Evolutionary conservation across 2,797 vertebrate species (phyloP).

Genomic region (Xiphophorus birchmanni): DNA sequence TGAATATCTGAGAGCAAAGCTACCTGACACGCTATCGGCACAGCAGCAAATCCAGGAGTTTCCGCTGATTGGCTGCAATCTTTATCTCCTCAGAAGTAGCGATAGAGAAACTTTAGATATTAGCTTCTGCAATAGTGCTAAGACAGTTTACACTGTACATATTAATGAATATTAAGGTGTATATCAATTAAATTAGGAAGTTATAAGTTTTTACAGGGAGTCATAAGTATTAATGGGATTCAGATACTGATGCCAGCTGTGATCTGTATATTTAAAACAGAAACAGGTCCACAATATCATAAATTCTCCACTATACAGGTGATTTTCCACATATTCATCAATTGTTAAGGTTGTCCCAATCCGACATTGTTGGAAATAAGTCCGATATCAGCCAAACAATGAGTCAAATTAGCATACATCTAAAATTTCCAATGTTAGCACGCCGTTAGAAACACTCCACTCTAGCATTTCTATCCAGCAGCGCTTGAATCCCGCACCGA

Average conservation of each 20-base stretch:
- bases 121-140: neutral
- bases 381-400: no score
- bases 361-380: no score
- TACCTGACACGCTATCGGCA: neutral
- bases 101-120: neutral
- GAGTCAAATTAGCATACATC: no score
- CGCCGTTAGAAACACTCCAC: no score
- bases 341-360: no score
- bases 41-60: neutral
- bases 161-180: neutral
- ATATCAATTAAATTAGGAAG: neutral
- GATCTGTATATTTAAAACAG: neutral
- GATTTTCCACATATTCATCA: neutral
- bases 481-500: no score
- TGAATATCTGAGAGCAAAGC: neutral
- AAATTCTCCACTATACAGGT: neutral
- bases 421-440: no score
- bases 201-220: neutral
- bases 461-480: no score
- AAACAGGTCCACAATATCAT: neutral
- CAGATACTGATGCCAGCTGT: neutral
- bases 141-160: neutral
- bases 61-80: neutral
- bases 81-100: neutral
- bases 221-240: neutral